A percentile compares a stretch with the other conserved stretches of the same genome.
phyloP scores from a whole-genome alignment of 2,113 vertebrate species.

The Salvelinus fontinalis region DNA sequence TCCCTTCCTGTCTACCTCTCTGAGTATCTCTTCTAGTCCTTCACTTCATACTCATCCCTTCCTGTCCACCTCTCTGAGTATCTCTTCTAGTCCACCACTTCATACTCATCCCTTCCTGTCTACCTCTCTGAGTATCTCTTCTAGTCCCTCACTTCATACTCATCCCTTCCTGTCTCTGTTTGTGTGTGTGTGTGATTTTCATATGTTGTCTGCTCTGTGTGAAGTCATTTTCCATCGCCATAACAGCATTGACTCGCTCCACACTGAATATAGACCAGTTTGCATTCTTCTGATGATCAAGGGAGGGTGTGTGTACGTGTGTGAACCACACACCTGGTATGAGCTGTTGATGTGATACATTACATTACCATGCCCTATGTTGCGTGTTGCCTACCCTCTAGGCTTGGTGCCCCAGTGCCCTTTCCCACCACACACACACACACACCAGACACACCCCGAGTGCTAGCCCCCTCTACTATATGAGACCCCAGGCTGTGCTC shows the following conservation, averaged over 20 bases:
- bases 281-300: no score
- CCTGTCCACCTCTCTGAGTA: no score
- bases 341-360: not conserved
- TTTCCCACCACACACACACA: not conserved
- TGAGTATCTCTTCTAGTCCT: no score
- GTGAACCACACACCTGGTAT: not conserved
- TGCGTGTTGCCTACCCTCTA: no score
- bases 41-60: no score
- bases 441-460: not conserved
- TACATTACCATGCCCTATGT: not conserved
- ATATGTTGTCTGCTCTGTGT: not conserved
- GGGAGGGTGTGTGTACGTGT: constrained; percentile 15
- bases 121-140: no score
- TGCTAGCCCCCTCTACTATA: constrained; percentile 31
- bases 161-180: not conserved
- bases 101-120: no score
- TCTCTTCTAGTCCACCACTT: no score
- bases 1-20: no score
- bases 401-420: constrained; percentile 33
- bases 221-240: constrained; percentile 27
- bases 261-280: no score
- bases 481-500: constrained; percentile 29
- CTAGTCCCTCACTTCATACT: not conserved
- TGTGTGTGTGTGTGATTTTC: constrained; percentile 4
- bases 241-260: no score